These are phyloP conservation scores for Sciurus vulgaris DNA, from an alignment of 2,797 vertebrate genomes.

Conservation along the genomic window DNA sequence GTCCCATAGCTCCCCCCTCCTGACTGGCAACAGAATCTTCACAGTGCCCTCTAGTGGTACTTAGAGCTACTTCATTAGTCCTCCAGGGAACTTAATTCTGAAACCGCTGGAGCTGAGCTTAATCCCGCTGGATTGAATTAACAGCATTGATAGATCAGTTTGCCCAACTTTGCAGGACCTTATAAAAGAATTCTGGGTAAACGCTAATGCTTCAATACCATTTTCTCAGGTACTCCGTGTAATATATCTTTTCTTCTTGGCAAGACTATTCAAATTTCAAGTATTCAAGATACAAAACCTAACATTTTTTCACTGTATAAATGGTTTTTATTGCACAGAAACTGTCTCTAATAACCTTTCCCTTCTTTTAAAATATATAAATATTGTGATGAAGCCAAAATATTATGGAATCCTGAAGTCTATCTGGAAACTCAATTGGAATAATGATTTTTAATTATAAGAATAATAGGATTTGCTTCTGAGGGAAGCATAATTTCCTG, in stretches of 20 bases:
- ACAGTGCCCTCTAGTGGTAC: not conserved
- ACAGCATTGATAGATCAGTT: not conserved
- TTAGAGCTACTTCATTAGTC: not conserved
- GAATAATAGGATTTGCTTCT: constrained; percentile 51
- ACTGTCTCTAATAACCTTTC: not conserved
- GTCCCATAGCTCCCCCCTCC: not conserved
- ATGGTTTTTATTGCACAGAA: not conserved
- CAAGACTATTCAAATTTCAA: constrained; percentile 45
- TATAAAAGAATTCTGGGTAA: not conserved
- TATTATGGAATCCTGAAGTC: not conserved
- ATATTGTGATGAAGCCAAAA: not conserved
- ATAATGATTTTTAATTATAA: constrained; percentile 24
- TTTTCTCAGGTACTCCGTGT: not conserved
- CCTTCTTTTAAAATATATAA: constrained; percentile 3
- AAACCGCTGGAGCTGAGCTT: not conserved
- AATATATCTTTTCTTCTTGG: constrained; percentile 28
- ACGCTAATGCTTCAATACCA: not conserved
- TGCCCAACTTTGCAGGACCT: not conserved
- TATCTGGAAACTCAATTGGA: not conserved
- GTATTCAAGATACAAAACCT: constrained; percentile 1
- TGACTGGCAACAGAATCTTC: not conserved
- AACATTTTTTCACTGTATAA: not conserved
- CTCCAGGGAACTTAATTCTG: not conserved
- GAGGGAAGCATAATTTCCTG: not conserved
- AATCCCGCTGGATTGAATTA: not conserved